Percentiles rank a stretch among this genome's conserved stretches.
These are phyloP conservation scores for Benitochromis conjunctus DNA, from an alignment of 2,113 vertebrate species.

Conservation along the genomic window DNA sequence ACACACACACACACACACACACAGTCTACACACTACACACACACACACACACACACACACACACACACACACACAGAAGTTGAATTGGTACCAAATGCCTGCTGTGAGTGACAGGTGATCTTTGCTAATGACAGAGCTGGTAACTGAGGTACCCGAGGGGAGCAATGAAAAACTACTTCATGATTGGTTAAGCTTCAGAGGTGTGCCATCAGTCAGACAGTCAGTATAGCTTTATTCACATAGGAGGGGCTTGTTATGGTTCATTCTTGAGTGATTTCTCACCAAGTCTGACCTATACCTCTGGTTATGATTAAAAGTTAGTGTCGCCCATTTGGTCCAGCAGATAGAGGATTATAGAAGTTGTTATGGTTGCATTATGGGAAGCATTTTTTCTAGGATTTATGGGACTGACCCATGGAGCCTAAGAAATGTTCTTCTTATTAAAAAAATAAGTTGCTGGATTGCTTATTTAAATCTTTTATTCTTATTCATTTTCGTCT, in stretches of 20 bases:
- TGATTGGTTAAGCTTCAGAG: neutral
- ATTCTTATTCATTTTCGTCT: neutral
- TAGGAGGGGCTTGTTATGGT: neutral
- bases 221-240: neutral
- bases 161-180: neutral
- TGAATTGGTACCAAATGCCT: neutral
- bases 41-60: neutral
- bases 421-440: neutral
- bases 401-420: neutral
- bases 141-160: neutral
- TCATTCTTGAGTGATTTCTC: neutral
- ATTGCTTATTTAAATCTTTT: neutral
- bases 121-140: conserved; percentile 4
- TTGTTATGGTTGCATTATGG: neutral
- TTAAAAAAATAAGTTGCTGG: neutral
- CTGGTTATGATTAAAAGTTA: neutral
- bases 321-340: neutral
- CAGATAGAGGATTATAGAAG: neutral
- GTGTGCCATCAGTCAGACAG: neutral
- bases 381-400: neutral
- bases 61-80: neutral
- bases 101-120: conserved; percentile 25
- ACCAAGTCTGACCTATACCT: neutral
- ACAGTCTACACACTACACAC: no score
- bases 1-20: neutral